These are phyloP conservation scores for Drosophila subpulchrella DNA, from an alignment of 1,140 invertebrate genomes.

Conservation along the genomic window DNA sequence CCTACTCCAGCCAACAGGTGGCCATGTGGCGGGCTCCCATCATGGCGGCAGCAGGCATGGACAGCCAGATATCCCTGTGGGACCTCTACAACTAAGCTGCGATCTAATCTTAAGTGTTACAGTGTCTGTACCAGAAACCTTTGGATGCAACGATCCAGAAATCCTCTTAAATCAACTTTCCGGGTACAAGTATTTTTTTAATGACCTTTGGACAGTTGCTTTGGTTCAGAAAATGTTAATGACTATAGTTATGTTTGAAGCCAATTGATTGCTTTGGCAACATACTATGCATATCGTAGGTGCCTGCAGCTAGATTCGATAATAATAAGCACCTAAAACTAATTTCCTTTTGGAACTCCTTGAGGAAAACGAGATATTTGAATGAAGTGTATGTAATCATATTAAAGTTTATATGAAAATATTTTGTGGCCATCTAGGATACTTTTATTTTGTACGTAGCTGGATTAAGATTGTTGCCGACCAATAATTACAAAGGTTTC, in stretches of 20 bases:
- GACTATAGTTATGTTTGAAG: background rate
- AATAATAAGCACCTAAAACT: background rate
- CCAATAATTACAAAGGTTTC: background rate
- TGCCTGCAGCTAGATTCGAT: conserved; percentile 3
- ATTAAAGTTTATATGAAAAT: background rate
- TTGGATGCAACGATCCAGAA: conserved; percentile 29
- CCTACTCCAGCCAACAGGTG: conserved; percentile 87
- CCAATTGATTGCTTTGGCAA: background rate
- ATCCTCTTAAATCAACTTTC: conserved; percentile 11
- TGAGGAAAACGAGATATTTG: background rate
- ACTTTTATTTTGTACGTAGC: background rate
- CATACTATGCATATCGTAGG: background rate
- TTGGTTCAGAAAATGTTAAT: conserved; percentile 4
- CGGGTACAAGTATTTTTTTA: conserved; percentile 10
- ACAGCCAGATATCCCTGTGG: conserved; percentile 90
- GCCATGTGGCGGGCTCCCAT: conserved; percentile 88
- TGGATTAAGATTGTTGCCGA: background rate
- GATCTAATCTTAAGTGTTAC: conserved; percentile 39
- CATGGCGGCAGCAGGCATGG: conserved; percentile 90
- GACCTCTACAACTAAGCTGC: conserved; percentile 88
- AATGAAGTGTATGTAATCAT: background rate
- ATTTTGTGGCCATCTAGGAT: background rate
- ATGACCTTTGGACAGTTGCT: background rate
- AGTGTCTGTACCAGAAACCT: conserved; percentile 10
- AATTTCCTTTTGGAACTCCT: background rate